phyloP scores from a whole-genome alignment of 1,140 invertebrate species.

The Eueides isabella region DNA sequence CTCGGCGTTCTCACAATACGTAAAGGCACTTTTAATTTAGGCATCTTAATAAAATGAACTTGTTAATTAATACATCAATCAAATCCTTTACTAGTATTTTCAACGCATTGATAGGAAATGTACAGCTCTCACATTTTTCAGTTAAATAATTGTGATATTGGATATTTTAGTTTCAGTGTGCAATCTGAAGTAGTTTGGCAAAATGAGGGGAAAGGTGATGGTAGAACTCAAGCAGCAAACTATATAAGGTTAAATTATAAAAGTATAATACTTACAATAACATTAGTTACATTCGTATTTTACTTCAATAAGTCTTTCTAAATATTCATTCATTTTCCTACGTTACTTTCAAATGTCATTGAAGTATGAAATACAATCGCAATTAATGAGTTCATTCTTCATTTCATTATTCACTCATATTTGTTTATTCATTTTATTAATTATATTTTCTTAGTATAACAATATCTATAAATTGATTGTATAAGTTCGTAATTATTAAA shows the following conservation, averaged over 20 bases:
- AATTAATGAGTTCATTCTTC: slow-evolving; percentile 76
- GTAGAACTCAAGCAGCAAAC: slow-evolving; percentile 48
- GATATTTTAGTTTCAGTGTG: background rate
- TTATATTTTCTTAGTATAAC: slow-evolving; percentile 82
- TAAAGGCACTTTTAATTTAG: slow-evolving; percentile 78
- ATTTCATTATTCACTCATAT: slow-evolving; percentile 77
- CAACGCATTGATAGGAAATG: background rate
- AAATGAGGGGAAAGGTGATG: slow-evolving; percentile 24
- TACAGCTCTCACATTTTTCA: background rate
- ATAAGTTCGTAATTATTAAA: slow-evolving; percentile 83
- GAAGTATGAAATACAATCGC: slow-evolving; percentile 80
- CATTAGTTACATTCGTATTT: slow-evolving; percentile 80
- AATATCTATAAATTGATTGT: slow-evolving; percentile 82
- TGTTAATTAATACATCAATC: slow-evolving; percentile 23
- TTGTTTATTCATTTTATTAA: slow-evolving; percentile 81
- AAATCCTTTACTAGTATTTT: slow-evolving; percentile 8
- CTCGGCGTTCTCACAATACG: slow-evolving; percentile 56
- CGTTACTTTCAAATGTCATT: slow-evolving; percentile 78
- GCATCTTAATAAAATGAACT: slow-evolving; percentile 37
- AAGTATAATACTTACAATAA: slow-evolving; percentile 76
- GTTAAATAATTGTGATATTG: background rate
- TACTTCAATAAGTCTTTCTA: slow-evolving; percentile 82
- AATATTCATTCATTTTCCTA: slow-evolving; percentile 80
- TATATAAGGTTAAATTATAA: slow-evolving; percentile 64
- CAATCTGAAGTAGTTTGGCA: slow-evolving; percentile 28